Conservation (phyloP, 2,888 invertebrate genomes). For the Cerceris ruficornis region DNA sequence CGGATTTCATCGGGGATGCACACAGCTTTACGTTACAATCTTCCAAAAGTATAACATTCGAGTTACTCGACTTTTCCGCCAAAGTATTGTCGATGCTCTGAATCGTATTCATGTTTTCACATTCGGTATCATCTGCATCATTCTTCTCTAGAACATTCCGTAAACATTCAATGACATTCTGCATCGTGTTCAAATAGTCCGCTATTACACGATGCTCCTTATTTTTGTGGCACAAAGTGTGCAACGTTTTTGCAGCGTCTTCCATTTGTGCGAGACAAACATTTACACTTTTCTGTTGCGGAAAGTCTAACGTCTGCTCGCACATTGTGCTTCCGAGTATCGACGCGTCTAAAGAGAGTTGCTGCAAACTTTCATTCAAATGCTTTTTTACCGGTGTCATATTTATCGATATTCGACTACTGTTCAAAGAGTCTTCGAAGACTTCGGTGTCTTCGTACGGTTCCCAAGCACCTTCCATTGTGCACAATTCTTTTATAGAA, state of each 20-base stretch:
- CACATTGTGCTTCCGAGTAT: conserved; percentile 64
- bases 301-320: conserved; percentile 34
- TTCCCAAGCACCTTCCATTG: conserved; percentile 74
- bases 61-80: conserved; percentile 63
- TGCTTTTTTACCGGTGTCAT: conserved; percentile 77
- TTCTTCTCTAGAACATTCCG: conserved; percentile 61
- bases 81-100: conserved; percentile 62
- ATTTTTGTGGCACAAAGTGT: conserved; percentile 71
- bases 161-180: conserved; percentile 65
- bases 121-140: conserved; percentile 34
- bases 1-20: conserved; percentile 64
- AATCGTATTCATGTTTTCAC: conserved; percentile 40
- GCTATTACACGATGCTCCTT: conserved; percentile 68
- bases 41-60: background rate
- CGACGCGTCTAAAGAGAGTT: conserved; percentile 77
- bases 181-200: conserved; percentile 71
- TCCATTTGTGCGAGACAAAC: conserved; percentile 77
- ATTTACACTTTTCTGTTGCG: conserved; percentile 71
- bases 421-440: conserved; percentile 71
- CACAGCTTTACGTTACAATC: conserved; percentile 14
- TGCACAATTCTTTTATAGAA: conserved; percentile 75
- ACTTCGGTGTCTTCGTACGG: conserved; percentile 72
- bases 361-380: conserved; percentile 78
- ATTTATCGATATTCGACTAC: conserved; percentile 76
- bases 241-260: conserved; percentile 72